Evolutionary conservation across 2,888 invertebrate genomes (phyloP), one percentile per base, ranked within the genome.

Genomic region (Polydrusus pterygomalis): DNA sequence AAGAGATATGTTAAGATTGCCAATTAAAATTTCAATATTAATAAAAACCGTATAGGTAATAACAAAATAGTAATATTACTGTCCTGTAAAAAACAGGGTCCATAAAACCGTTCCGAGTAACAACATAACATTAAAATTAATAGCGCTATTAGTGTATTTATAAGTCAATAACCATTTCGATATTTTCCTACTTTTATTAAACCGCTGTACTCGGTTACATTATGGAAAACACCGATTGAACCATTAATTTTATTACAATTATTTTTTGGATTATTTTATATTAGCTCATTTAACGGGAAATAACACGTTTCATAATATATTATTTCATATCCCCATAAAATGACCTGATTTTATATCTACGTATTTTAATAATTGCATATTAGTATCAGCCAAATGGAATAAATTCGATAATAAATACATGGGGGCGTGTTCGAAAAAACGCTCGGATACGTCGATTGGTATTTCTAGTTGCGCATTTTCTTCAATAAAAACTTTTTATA

Each of bases 171-270:
- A 58, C 58, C n/a, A 58, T 38, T 34, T 17, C 2, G 58, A 38
- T 38, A 58, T 58, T 58, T 54, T 54, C n/a, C 54, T 54, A 54
- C 30, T 54, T 20, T 54, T 54, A 54, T 54, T 54, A 54, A 11
- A 30, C 54, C n/a, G 20, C 13, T 54, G 30, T 54, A 30, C n/a
- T 54, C 51, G 30, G 25, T 25, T 54, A n/a, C 30, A 54, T 54
- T 54, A 54, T 30, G 30, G 54, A 30, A 54, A 54, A 30, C 13
- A 51, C 20, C 18, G 10, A 8, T 11, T 17, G 18, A 1, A 3
- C 30, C 25, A 54, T 30, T 54, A 54, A 54, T 30, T 8, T 13
- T 54, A 54, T 1, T 51, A 30, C 8, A 54, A 54, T 54, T 3
- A 54, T 54, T 54, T 51, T 25, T 30, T 13, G 25, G 54, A 30